Evolutionary conservation across 92 coral and sea anemone species (phyloP).

Genomic region (Phenganax subtilis): DNA sequence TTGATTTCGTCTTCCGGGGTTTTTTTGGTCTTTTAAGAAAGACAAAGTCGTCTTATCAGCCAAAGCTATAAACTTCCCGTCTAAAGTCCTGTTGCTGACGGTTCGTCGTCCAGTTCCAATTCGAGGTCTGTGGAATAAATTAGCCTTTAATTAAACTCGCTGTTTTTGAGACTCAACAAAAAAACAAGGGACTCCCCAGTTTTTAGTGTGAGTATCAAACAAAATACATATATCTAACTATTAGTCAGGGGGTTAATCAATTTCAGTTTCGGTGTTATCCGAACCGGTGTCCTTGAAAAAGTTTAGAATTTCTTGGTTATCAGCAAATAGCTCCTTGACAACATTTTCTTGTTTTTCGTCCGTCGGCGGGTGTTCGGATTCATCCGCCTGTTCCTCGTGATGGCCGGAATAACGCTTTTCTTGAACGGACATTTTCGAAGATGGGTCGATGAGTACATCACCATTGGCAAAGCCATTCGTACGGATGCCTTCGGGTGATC

Average conservation of each 20-base stretch:
- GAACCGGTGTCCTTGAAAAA: constrained; percentile 57
- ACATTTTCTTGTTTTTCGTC: constrained; percentile 59
- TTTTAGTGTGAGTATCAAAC: not conserved
- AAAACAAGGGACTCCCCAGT: not conserved
- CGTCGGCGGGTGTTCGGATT: constrained; percentile 38
- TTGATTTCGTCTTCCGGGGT: not conserved
- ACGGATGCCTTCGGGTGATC: not conserved
- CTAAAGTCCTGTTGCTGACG: too few relatives aligned
- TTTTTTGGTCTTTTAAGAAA: not conserved
- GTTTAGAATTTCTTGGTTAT: constrained; percentile 81
- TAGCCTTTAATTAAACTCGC: not conserved
- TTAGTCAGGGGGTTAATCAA: constrained; percentile 41
- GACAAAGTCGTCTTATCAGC: not conserved
- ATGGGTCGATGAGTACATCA: constrained; percentile 13
- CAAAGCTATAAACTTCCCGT: too few relatives aligned
- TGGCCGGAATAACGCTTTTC: constrained; percentile 35
- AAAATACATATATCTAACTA: constrained; percentile 14
- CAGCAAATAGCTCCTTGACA: constrained; percentile 77
- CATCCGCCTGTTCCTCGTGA: constrained; percentile 45
- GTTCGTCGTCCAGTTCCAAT: too few relatives aligned
- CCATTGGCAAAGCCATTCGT: constrained; percentile 16
- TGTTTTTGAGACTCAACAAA: too few relatives aligned
- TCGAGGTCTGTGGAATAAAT: not conserved
- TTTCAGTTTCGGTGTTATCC: constrained; percentile 62
- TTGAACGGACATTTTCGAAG: constrained; percentile 21